Base-by-base conservation (phyloP, 1,140 invertebrate species). In the Hypothenemus hampei region DNA sequence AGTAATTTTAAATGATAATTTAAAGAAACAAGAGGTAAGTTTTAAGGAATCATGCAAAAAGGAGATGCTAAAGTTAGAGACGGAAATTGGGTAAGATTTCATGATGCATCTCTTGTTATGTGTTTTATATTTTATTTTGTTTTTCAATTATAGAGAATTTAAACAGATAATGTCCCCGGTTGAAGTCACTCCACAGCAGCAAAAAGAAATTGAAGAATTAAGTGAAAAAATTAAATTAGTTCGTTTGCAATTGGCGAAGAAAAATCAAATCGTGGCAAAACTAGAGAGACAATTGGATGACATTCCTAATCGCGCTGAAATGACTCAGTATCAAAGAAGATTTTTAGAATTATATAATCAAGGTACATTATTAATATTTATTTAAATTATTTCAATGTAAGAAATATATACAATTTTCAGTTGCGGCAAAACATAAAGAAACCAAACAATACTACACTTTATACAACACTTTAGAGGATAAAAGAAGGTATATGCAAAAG, bases 321-420 rank as follows among this genome's bases (percentile, higher is more conserved):
- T 98, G 15, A 82, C 88, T 37, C 95, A 98, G 69, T 98, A 98
- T 74, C 93, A 98, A 69, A 81, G 89, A 64, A 77, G 95, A 62
- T 98, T 98, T 73, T 80, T 97, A 59, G 96, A 98, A 76, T 78
- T 98, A 1, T 96, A 97, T 70, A 95, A 93, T 76, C 93, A 96
- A 84, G 88, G 91, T 93, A 18, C 36, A 48, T 33, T 41, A 26
- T 33, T 0, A 29, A 3, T 13, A 50, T 23, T 35, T 37, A 8
- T 13, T 3, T 20, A 18, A 31, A 10, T 29, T n/a, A n/a, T 31
- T n/a, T 8, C 21, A 16, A 2, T 52, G 2, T 51, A 15, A 51
- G 15, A 1, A 19, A 15, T 39, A 13, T 16, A 31, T 16, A 10
- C 13, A 26, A 45, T 35, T 35, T 82, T 50, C 70, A 95, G 93